A percentile compares a stretch with the other conserved stretches of the same genome.
Conservation (phyloP, 2,888 invertebrate species). For the Nebria brevicollis region DNA sequence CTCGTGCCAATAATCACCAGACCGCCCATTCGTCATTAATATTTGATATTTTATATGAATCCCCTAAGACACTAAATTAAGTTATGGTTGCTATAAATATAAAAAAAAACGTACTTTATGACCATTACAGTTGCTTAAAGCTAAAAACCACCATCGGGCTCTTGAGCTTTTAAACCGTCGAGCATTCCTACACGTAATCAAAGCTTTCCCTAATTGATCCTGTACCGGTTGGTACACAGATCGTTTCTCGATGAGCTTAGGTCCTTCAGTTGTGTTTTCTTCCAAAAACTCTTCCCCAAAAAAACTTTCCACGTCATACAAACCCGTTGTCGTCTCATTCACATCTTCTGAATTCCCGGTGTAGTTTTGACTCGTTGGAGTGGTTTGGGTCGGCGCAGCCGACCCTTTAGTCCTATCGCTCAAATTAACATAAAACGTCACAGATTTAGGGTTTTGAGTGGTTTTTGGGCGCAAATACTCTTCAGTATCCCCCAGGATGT, state of each 20-base stretch:
- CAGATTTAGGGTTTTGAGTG: conserved; percentile 21
- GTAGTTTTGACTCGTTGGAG: conserved; percentile 47
- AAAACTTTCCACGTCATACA: conserved; percentile 35
- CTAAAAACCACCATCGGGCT: conserved; percentile 96
- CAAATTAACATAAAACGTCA: conserved; percentile 52
- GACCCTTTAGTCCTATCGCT: conserved; percentile 15
- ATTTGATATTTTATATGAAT: conserved; percentile 82
- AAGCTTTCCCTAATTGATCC: conserved; percentile 60
- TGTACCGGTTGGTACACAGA: conserved; percentile 60
- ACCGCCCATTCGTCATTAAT: conserved; percentile 87
- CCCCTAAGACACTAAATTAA: conserved; percentile 67
- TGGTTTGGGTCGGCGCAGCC: conserved; percentile 48
- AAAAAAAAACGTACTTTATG: conserved; percentile 64
- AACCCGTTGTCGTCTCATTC: conserved; percentile 7
- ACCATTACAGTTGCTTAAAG: conserved; percentile 81
- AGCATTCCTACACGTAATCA: conserved; percentile 72
- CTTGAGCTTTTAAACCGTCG: conserved; percentile 81
- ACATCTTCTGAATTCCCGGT: background rate
- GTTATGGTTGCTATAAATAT: too few species aligned
- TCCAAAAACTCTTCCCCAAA: conserved; percentile 36
- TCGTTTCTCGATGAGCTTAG: conserved; percentile 51
- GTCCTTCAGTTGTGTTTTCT: conserved; percentile 25
- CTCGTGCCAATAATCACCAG: conserved; percentile 83
- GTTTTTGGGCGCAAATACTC: conserved; percentile 17
- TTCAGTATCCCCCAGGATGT: conserved; percentile 12